phyloP scores from a whole-genome alignment of 1,140 invertebrate species.

The Dinothrombium tinctorium region DNA sequence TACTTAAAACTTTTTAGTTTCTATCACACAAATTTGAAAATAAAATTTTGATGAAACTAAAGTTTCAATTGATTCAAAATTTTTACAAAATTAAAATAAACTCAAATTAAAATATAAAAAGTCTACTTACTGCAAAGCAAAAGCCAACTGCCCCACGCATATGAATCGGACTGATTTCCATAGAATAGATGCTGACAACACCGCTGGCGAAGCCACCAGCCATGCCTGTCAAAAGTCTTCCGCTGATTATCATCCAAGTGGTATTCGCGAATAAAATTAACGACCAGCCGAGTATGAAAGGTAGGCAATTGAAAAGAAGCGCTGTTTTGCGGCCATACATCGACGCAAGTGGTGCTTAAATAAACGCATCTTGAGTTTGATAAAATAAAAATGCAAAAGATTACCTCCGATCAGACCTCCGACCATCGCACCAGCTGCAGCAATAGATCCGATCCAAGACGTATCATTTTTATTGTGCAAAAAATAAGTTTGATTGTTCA shows the following conservation, averaged over 20 bases:
- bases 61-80: no score
- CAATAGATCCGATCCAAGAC: conserved; percentile 13
- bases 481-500: background rate
- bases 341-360: no score
- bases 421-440: conserved; percentile 14
- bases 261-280: conserved; percentile 38
- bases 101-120: no score
- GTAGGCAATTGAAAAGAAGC: conserved; percentile 39
- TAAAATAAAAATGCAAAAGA: background rate
- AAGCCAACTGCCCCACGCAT: conserved; percentile 53
- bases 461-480: background rate
- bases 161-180: conserved; percentile 61
- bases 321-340: conserved; percentile 42
- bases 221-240: conserved; percentile 34
- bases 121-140: conserved; percentile 49
- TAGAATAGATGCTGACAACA: conserved; percentile 48
- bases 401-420: conserved; percentile 14
- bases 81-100: no score
- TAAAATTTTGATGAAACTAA: no score
- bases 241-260: conserved; percentile 30
- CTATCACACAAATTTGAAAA: no score
- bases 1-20: no score
- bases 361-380: background rate
- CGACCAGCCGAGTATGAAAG: conserved; percentile 47
- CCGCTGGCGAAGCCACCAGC: conserved; percentile 33